Percentiles rank a stretch among this genome's conserved stretches.
Evolutionary conservation across 1,140 invertebrate genomes (phyloP).

Genomic region (Atta cephalotes): DNA sequence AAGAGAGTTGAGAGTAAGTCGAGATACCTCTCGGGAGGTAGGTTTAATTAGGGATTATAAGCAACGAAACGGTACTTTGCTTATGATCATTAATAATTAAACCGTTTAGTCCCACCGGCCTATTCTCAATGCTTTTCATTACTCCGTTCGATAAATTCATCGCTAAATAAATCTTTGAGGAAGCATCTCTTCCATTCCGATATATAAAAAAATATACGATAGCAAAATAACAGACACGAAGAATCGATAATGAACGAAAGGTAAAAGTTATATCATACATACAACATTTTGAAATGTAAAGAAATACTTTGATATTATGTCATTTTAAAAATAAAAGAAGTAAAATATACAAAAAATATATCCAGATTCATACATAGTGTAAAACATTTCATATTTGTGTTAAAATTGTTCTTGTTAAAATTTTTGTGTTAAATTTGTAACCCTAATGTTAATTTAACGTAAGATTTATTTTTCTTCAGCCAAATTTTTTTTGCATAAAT

Average conservation of each 20-base stretch:
- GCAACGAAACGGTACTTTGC: constrained; percentile 40
- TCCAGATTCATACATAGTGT: neutral
- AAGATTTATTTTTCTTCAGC: no score
- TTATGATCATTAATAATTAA: constrained; percentile 52
- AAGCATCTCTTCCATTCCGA: neutral
- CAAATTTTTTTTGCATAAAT: no score
- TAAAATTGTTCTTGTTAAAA: no score
- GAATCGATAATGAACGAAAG: neutral
- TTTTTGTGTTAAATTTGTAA: no score
- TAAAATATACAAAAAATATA: no score
- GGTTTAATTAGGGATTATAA: constrained; percentile 53
- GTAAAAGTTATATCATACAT: neutral
- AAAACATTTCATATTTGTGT: no score
- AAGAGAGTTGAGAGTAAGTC: constrained; percentile 35
- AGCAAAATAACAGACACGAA: neutral
- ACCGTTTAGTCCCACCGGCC: constrained; percentile 37
- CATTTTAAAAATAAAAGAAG: neutral
- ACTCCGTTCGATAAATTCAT: neutral
- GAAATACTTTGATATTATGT: constrained; percentile 5
- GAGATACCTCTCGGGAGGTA: constrained; percentile 40
- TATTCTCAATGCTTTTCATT: constrained; percentile 42
- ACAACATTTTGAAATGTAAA: constrained; percentile 4
- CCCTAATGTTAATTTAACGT: no score
- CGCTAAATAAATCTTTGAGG: constrained; percentile 10
- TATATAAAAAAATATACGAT: neutral